Percentiles rank a stretch among this genome's conserved stretches.
These are phyloP conservation scores for Loris lydekkerianus DNA, from an alignment of 2,797 vertebrate species.

Conservation along the genomic window DNA sequence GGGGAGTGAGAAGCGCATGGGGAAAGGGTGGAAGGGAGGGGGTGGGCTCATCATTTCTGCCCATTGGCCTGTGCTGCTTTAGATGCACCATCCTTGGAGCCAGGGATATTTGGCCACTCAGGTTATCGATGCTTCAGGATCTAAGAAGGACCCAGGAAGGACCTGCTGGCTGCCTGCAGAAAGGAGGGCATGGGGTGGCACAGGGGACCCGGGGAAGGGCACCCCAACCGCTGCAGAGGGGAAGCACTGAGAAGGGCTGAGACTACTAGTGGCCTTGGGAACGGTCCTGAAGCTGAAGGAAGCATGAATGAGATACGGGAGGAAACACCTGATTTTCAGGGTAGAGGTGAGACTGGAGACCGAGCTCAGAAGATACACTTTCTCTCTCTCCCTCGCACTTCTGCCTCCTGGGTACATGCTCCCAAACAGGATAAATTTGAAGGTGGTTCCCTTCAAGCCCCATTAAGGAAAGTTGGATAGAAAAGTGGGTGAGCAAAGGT, in stretches of 20 bases:
- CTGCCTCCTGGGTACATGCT: not conserved
- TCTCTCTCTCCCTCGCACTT: too few species aligned
- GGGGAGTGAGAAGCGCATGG: not conserved
- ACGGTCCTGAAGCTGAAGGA: not conserved
- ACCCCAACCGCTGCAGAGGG: too few species aligned
- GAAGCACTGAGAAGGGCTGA: not conserved
- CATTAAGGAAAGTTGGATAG: not conserved
- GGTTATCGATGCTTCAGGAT: not conserved
- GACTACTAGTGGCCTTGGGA: not conserved
- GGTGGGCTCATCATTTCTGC: not conserved
- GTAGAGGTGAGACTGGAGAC: not conserved
- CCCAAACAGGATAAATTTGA: not conserved
- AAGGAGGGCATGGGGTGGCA: fast-evolving
- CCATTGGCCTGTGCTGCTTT: too few species aligned
- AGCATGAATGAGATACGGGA: not conserved
- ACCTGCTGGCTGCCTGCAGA: not conserved
- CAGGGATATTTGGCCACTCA: not conserved
- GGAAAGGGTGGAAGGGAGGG: not conserved
- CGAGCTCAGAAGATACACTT: not conserved
- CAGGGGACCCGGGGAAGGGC: not conserved
- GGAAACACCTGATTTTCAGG: not conserved
- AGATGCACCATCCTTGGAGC: not conserved
- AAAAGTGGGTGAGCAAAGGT: not conserved
- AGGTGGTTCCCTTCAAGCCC: not conserved
- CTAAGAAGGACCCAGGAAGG: not conserved